Percentiles rank a stretch among this genome's conserved stretches.
phyloP scores from a whole-genome alignment of 2,113 vertebrate species.

The Scopus umbretta region DNA sequence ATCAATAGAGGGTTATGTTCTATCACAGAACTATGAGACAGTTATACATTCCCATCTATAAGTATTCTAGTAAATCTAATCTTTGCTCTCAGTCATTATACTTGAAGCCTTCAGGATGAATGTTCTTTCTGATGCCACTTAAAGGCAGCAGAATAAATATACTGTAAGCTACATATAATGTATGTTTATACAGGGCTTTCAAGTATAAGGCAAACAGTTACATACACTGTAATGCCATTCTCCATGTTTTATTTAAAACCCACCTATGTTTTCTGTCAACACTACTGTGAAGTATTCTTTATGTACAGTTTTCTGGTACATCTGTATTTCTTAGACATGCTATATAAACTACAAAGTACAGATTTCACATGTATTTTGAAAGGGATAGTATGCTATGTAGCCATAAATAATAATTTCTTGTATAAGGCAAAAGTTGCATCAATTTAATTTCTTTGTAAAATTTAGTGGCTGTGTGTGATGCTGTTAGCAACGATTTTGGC shows the following conservation, averaged over 20 bases:
- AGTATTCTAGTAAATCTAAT: not conserved
- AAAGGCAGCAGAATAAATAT: not conserved
- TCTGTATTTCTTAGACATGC: not conserved
- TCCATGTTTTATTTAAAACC: not conserved
- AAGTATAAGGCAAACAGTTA: not conserved
- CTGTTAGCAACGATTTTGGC: not conserved
- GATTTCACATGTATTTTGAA: not conserved
- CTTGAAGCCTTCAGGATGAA: not conserved
- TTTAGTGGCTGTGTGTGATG: not conserved
- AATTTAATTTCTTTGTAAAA: not conserved
- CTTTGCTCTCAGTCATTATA: not conserved
- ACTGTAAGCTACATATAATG: not conserved
- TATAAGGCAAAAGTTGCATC: not conserved
- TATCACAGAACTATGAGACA: not conserved
- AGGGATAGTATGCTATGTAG: not conserved
- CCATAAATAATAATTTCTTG: not conserved
- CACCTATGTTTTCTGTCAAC: not conserved
- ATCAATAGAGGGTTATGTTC: not conserved
- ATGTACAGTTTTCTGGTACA: not conserved
- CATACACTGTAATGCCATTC: not conserved
- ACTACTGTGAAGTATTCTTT: not conserved
- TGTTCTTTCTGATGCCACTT: not conserved
- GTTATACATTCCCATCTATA: fast-evolving
- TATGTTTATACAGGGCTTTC: not conserved
- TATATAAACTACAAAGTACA: not conserved